Base-by-base conservation (phyloP, 2,113 vertebrate species). In the Nothocercus julius region DNA sequence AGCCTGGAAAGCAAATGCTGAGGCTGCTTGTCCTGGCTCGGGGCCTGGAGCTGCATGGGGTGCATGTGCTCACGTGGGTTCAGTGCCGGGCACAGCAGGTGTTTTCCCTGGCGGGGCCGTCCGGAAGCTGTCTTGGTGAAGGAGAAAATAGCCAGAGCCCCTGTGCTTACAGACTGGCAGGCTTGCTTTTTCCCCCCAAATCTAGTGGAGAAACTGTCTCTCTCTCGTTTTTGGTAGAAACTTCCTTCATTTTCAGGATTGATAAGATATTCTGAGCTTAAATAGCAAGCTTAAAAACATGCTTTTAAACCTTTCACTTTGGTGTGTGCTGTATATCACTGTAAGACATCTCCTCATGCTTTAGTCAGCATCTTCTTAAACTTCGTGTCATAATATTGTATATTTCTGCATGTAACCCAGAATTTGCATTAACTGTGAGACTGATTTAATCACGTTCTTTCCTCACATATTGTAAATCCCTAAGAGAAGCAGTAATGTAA, bases 81-180 rank as follows among this genome's bases (percentile, higher is more conserved):
- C 54, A 70, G n/a, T 25, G 36, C 74, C 34, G 91, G 81, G 67
- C 45, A 66, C 42, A 24, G 67, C 27, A 1, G 0, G 0, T 81
- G 53, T 94, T 96, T 96, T 82, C 53, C 68, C 90, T 95, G 90
- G 91, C 92, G 83, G 84, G 28, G 70, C 44, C 42, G 17, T 13
- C 63, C 70, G 81, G 58, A 90, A 91, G 61, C 30, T 0, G 0
- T 67, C 47, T 27, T 32, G 0, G n/a, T 75, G 88, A 82, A 84
- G 45, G 21, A 92, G 89, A 94, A 90, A 95, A 85, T 82, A 91
- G 68, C 84, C 91, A 95, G 90, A 95, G 8, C 75, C 4, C 17
- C 30, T 70, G 40, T 59, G 90, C 69, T 94, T 92, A 81, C 70
- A 85, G 28, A 78, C 18, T 49, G 85, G 34, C 32, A 38, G 36